Evolutionary conservation across 2,888 invertebrate species (phyloP), one percentile per base, ranked within the genome.

Genomic region (Apocheima hispidaria): DNA sequence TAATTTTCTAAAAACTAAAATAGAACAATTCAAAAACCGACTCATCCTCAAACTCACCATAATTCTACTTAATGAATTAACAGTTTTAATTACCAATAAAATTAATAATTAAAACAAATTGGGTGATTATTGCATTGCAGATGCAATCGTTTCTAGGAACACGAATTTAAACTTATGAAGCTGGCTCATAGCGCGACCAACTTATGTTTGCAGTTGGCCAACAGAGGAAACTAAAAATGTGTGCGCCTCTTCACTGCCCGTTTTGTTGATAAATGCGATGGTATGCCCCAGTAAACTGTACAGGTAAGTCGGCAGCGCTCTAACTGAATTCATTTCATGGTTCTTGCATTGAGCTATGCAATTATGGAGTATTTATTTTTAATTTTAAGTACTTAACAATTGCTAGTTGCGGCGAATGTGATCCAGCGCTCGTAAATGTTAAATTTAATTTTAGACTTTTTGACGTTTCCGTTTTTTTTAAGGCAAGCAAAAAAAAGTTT

Each of bases 291-390:
- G 0, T 18, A 4, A 20, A 20, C 23, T 4, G 5, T 46, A 33
- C 4, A 46, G 7, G 12, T 59, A 61, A 63, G 53, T 40, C 52
- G 60, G 56, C 9, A 1, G 16, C 30, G 18, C 18, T 18, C 18
- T 57, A 69, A 68, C 54, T 67, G 86, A 79, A 84, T 86, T 81
- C 63, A 85, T 87, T 89, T 84, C 81, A 87, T 80, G 89, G 81
- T 75, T 74, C 74, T 75, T 60, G 70, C 72, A 70, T 73, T 84
- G 72, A 66, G 75, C 74, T 75, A 73, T 80, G 75, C 79, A 86
- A 88, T 88, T 86, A 87, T 71, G 71, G 63, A 61, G 66, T 66
- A 74, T 77, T 74, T 69, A 73, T 77, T 77, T 75, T 71, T 74
- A 75, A 71, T 77, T 79, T 81, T 77, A 78, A 78, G 72, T 70